Conservation (phyloP, 2,888 invertebrate genomes). For the Gnatocerus cornutus region DNA sequence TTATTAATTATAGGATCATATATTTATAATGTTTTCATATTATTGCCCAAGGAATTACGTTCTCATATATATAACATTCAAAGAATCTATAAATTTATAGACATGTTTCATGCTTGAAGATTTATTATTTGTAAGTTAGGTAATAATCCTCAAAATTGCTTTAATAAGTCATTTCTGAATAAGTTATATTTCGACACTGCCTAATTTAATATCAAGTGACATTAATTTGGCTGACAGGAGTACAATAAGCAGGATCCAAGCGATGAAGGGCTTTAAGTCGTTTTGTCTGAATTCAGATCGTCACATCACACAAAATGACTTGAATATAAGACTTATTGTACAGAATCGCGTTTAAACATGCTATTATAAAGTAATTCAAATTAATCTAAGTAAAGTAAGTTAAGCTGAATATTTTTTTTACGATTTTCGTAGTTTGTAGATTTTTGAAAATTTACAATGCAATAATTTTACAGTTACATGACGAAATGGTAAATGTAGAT, state of each 20-base stretch:
- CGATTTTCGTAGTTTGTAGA: constrained; percentile 51
- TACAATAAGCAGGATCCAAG: constrained; percentile 43
- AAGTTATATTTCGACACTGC: constrained; percentile 60
- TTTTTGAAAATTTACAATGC: constrained; percentile 47
- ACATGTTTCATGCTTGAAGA: constrained; percentile 42
- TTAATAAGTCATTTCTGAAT: constrained; percentile 40
- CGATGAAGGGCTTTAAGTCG: constrained; percentile 10
- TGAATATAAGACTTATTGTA: constrained; percentile 38
- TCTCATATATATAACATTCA: constrained; percentile 39
- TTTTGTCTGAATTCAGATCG: constrained; percentile 18
- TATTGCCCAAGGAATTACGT: constrained; percentile 48
- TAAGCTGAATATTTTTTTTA: constrained; percentile 52
- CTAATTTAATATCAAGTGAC: constrained; percentile 55
- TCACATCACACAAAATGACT: constrained; percentile 33
- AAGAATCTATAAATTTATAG: constrained; percentile 39
- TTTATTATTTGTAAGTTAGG: constrained; percentile 38
- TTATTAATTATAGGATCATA: constrained; percentile 55
- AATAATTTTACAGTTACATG: constrained; percentile 42
- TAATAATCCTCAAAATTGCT: constrained; percentile 37
- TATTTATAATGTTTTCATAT: constrained; percentile 51
- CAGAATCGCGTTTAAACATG: constrained; percentile 21
- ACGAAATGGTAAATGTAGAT: constrained; percentile 36
- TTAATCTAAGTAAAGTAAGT: constrained; percentile 47
- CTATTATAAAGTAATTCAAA: constrained; percentile 33
- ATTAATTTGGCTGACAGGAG: constrained; percentile 32